A percentile compares a stretch with the other conserved stretches of the same genome.
phyloP scores from a whole-genome alignment of 2,113 vertebrate genomes.

The Rhodinocichla rosea region DNA sequence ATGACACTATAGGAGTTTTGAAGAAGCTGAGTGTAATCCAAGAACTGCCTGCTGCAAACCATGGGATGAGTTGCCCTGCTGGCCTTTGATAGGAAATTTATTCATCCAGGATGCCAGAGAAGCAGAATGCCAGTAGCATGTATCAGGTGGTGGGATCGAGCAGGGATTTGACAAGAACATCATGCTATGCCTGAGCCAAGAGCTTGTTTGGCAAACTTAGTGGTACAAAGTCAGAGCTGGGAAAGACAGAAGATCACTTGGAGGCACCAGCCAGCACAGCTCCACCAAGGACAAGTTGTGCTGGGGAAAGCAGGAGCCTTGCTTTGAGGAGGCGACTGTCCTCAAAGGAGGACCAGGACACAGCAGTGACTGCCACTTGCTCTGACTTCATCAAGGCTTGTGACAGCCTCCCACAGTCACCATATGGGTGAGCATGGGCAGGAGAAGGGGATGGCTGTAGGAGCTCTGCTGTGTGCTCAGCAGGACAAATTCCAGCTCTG shows the following conservation, averaged over 20 bases:
- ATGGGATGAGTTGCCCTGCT: neutral
- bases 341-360: neutral
- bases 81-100: neutral
- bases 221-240: rapidly evolving
- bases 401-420: neutral
- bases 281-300: neutral
- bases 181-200: too few species aligned
- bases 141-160: neutral
- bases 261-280: neutral
- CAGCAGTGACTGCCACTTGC: neutral
- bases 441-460: neutral
- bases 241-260: neutral
- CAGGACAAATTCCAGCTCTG: rapidly evolving
- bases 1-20: neutral
- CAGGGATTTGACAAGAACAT: neutral
- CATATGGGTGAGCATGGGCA: neutral
- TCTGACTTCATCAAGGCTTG: rapidly evolving
- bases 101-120: neutral
- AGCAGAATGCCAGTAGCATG: neutral
- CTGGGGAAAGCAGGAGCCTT: neutral
- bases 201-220: neutral
- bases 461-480: neutral
- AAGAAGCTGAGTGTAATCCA: neutral
- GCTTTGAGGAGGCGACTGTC: neutral
- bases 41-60: neutral